Base-by-base conservation (phyloP, 2,888 invertebrate genomes). In the Drosophila robusta region DNA sequence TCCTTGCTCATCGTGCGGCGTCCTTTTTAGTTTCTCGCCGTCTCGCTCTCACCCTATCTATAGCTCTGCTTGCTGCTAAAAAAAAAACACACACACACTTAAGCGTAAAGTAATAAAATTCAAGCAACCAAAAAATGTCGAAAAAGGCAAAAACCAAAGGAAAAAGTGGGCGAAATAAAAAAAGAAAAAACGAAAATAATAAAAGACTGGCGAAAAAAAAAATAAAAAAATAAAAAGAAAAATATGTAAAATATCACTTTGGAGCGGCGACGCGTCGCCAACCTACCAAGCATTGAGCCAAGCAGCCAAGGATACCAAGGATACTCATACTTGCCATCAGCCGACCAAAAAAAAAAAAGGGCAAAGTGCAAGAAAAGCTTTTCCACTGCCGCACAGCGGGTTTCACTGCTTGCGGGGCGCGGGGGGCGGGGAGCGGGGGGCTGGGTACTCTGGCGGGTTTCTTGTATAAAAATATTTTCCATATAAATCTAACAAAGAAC, bases 401-500 rank as follows among this genome's bases (percentile, higher is more conserved):
- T 11, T 14, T 26, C 49, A 26, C 6, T 39, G 11, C 11, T 32
- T 32, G 32, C 2, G 3, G n/a, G 16, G 6, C n/a, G 47, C 7
- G 22, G 34, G 39, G 22, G 7, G 36, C 18, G 11, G 2, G 34
- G 4, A 44, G 6, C 32, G 56, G 54, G 52, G 6, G 41, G 7
- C 29, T 47, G 56, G 26, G 18, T 12, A 4, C 1, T 11, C 34
- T 34, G 60, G 51, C 60, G 61, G 55, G 56, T 64, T 70, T 57
- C 79, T 76, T 87, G 86, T 85, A 89, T 85, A 79, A 87, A 89
- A 81, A 87, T 89, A 89, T 89, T 89, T 89, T 86, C 89, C 75
- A 83, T 81, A 90, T 89, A 89, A 89, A 90, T 89, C 90, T 89
- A 89, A 88, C 80, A 90, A 86, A 70, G 84, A 79, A 89, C 89